Conservation (phyloP, 2,888 invertebrate genomes). For the Chironomus tentans region DNA sequence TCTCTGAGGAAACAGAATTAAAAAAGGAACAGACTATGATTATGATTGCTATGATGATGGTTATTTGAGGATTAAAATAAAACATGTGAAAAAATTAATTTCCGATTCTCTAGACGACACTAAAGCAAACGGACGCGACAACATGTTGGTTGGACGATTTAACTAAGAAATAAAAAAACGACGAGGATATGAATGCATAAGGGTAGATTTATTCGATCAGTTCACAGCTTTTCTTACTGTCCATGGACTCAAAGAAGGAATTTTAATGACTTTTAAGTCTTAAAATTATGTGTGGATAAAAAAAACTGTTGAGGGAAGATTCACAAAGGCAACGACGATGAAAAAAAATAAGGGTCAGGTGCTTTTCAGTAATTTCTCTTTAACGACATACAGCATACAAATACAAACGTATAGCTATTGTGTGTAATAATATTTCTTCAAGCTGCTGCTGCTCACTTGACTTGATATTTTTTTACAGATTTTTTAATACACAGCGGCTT, state of each 20-base stretch:
- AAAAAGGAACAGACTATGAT: background rate
- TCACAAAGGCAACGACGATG: background rate
- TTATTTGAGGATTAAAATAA: slow-evolving; percentile 14
- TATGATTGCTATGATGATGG: slow-evolving; percentile 1
- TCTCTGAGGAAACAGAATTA: too few species aligned
- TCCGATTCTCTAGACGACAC: slow-evolving; percentile 13
- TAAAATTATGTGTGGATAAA: background rate
- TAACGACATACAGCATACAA: background rate
- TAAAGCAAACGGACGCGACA: background rate
- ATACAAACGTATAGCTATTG: background rate
- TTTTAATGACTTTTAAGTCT: slow-evolving; percentile 21
- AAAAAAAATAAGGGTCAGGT: slow-evolving; percentile 25
- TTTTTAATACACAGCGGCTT: slow-evolving; percentile 10
- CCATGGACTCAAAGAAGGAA: background rate
- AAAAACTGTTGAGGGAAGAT: background rate
- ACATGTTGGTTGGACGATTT: slow-evolving; percentile 3
- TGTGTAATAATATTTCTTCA: background rate
- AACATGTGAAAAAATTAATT: slow-evolving; percentile 15
- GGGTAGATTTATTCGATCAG: background rate
- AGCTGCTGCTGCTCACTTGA: background rate
- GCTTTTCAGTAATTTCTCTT: slow-evolving; percentile 17
- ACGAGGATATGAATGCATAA: background rate
- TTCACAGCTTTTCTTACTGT: background rate
- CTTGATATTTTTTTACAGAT: slow-evolving; percentile 2
- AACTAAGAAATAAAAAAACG: background rate